phyloP scores from a whole-genome alignment of 1,140 invertebrate genomes.

The Glomeris maerens region DNA sequence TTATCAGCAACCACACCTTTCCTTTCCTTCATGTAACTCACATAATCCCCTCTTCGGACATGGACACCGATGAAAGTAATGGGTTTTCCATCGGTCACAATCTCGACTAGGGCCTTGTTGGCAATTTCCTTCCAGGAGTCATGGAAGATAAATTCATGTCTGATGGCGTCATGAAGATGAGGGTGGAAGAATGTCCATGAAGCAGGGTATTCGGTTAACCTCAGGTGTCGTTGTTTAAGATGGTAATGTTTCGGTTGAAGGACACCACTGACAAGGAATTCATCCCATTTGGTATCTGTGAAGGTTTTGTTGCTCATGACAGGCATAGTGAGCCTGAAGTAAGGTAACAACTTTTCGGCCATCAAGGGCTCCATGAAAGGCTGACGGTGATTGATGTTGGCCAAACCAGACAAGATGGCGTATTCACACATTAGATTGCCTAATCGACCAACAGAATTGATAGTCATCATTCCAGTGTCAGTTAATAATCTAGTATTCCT shows the following conservation, averaged over 20 bases:
- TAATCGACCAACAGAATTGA: constrained; percentile 40
- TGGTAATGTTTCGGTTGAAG: background rate
- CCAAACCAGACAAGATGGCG: constrained; percentile 42
- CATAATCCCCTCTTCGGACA: constrained; percentile 44
- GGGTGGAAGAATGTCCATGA: constrained; percentile 10
- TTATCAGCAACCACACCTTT: constrained; percentile 16
- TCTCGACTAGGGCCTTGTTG: background rate
- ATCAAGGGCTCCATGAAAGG: constrained; percentile 43
- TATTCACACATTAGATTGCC: constrained; percentile 53
- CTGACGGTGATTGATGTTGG: constrained; percentile 39
- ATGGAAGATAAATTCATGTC: constrained; percentile 5
- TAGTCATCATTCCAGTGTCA: too few relatives aligned
- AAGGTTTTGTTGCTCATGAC: constrained; percentile 28
- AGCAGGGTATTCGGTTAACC: background rate
- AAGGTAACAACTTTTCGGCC: constrained; percentile 36
- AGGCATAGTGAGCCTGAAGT: constrained; percentile 42
- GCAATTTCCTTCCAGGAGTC: background rate
- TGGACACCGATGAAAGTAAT: constrained; percentile 40
- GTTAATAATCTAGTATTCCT: too few relatives aligned
- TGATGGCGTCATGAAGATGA: constrained; percentile 4
- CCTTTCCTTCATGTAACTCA: constrained; percentile 30
- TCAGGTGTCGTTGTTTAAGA: background rate
- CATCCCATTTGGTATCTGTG: background rate
- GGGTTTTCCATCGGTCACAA: background rate
- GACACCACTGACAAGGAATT: background rate